A percentile compares a stretch with the other conserved stretches of the same genome.
These are phyloP conservation scores for Edolisoma coerulescens DNA, from an alignment of 2,113 vertebrate species.

Conservation along the genomic window DNA sequence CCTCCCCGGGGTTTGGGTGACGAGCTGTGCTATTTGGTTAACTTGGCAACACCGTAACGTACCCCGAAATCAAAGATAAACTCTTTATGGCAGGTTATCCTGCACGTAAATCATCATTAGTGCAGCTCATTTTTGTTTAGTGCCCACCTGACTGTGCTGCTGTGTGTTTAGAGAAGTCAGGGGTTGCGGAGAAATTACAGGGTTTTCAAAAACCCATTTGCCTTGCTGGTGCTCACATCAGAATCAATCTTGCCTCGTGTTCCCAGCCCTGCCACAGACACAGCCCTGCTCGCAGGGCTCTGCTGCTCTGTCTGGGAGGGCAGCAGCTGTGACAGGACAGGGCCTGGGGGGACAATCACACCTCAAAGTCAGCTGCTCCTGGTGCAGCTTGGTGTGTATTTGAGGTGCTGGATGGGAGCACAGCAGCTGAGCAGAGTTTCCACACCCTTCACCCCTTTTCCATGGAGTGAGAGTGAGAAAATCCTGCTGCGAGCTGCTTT, in stretches of 20 bases:
- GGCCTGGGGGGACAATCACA: not conserved
- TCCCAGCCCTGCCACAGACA: constrained; percentile 9
- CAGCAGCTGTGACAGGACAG: not conserved
- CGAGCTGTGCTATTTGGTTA: constrained; percentile 40
- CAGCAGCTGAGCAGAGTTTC: not conserved
- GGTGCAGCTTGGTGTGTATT: not conserved
- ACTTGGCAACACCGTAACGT: constrained; percentile 63
- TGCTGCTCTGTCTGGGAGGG: not conserved
- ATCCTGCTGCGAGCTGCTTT: not conserved
- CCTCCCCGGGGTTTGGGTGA: fast-evolving
- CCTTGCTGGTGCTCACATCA: constrained; percentile 68
- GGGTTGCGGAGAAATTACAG: constrained; percentile 77
- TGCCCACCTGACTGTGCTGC: constrained; percentile 72
- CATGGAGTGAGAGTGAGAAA: fast-evolving
- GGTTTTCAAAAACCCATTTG: constrained; percentile 79
- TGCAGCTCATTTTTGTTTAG: constrained; percentile 68
- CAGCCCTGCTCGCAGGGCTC: not conserved
- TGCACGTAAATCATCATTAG: constrained; percentile 73
- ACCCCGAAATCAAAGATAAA: constrained; percentile 70
- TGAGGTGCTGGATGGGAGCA: not conserved
- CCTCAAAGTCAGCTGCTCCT: constrained; percentile 5
- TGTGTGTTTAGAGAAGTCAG: constrained; percentile 78
- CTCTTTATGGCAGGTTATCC: constrained; percentile 71
- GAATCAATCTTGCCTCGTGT: constrained; percentile 66
- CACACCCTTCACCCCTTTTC: not conserved